Evolutionary conservation across 2,888 invertebrate species (phyloP).

Genomic region (Heliconius ethilla): DNA sequence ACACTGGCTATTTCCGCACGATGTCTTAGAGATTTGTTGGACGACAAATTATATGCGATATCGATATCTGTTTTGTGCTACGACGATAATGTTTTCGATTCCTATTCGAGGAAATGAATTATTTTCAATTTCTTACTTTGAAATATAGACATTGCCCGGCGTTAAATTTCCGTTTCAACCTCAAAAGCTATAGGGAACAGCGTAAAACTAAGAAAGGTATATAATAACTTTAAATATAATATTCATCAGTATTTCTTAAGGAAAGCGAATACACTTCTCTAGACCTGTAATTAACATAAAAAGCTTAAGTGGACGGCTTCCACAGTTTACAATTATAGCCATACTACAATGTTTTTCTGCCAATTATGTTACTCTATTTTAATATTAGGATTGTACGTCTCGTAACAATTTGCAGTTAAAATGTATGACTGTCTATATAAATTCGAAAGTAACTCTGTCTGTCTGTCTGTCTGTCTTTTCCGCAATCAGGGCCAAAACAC

Average conservation of each 20-base stretch:
- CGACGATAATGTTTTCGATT: not conserved
- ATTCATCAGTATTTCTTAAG: slow-evolving; percentile 18
- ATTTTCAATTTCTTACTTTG: no score
- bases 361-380: slow-evolving; percentile 33
- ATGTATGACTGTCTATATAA: slow-evolving; percentile 19
- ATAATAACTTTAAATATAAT: slow-evolving; percentile 8
- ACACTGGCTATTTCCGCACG: slow-evolving; percentile 55
- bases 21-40: slow-evolving; percentile 39
- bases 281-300: slow-evolving; percentile 37
- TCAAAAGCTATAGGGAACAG: no score
- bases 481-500: no score
- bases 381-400: slow-evolving; percentile 20
- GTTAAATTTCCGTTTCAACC: no score
- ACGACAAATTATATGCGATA: slow-evolving; percentile 57
- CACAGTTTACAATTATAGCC: slow-evolving; percentile 34
- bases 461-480: no score
- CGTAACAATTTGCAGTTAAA: slow-evolving; percentile 29
- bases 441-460: no score
- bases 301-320: slow-evolving; percentile 26
- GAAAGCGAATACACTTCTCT: not conserved
- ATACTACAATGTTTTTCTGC: slow-evolving; percentile 35
- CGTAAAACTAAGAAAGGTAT: not conserved
- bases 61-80: slow-evolving; percentile 44
- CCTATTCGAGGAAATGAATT: no score
- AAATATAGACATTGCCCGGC: no score